A percentile compares a stretch with the other conserved stretches of the same genome.
These are phyloP conservation scores for Iphiclides podalirius DNA, from an alignment of 2,888 invertebrate genomes.

Conservation along the genomic window DNA sequence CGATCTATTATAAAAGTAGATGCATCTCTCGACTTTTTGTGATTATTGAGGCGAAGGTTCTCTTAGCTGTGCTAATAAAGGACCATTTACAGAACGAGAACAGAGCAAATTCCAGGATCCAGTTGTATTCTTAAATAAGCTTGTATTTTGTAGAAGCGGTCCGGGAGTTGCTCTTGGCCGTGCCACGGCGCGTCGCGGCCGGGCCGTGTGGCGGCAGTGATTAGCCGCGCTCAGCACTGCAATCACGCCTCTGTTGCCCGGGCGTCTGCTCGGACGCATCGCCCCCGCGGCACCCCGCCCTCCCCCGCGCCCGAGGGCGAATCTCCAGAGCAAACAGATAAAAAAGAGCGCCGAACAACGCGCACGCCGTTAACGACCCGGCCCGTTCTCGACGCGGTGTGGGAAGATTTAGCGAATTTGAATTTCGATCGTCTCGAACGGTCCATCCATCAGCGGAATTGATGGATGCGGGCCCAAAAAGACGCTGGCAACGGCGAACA, in stretches of 20 bases:
- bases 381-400: slow-evolving; percentile 70
- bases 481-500: slow-evolving; percentile 51
- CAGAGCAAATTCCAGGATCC: too few species aligned
- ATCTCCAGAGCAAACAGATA: slow-evolving; percentile 69
- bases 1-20: too few species aligned
- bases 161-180: slow-evolving; percentile 34
- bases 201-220: slow-evolving; percentile 65
- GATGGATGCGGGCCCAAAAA: slow-evolving; percentile 77
- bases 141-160: too few species aligned
- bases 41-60: too few species aligned
- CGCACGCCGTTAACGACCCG: slow-evolving; percentile 77
- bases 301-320: slow-evolving; percentile 46
- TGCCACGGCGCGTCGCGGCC: slow-evolving; percentile 38
- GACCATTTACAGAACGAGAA: too few species aligned
- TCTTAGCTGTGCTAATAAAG: too few species aligned
- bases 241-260: slow-evolving; percentile 75
- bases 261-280: slow-evolving; percentile 67
- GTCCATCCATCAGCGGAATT: slow-evolving; percentile 77
- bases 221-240: slow-evolving; percentile 71
- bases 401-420: slow-evolving; percentile 80
- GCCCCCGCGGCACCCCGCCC: slow-evolving; percentile 39
- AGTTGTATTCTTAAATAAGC: too few species aligned
- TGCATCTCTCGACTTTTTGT: too few species aligned
- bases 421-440: slow-evolving; percentile 74
- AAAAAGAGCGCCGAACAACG: slow-evolving; percentile 46